Conservation (phyloP, 35 echinoderm and acorn worm species). For the Lytechinus variegatus region DNA sequence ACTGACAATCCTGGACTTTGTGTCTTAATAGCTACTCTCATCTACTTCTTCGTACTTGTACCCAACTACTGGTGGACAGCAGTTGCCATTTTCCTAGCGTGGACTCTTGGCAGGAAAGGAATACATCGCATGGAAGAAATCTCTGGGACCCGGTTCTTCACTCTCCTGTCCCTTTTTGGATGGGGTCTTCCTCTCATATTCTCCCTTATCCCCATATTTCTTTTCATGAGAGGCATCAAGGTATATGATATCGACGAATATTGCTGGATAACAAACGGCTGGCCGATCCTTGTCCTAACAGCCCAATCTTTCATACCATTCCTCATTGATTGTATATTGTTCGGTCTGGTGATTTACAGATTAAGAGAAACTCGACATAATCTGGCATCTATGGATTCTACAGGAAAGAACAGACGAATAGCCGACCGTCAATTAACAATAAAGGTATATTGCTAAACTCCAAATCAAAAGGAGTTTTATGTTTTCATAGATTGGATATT, state of each 20-base stretch:
- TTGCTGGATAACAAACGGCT: constrained; percentile 10
- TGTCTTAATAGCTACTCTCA: constrained; percentile 24
- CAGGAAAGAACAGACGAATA: neutral
- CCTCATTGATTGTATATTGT: neutral
- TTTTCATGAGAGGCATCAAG: neutral
- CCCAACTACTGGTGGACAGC: constrained; percentile 43
- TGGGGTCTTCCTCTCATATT: constrained; percentile 31
- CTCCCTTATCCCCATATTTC: neutral
- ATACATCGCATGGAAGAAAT: constrained; percentile 23
- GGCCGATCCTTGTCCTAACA: neutral
- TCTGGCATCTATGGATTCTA: neutral
- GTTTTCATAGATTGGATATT: too few species aligned
- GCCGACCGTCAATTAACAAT: neutral
- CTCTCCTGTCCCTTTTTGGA: neutral
- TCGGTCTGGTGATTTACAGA: constrained; percentile 32
- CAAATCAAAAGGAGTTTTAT: too few species aligned
- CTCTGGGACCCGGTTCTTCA: neutral
- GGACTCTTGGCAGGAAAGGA: constrained; percentile 16
- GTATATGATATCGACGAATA: neutral
- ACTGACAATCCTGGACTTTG: neutral
- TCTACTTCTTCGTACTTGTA: constrained; percentile 18
- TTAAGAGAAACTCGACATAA: neutral
- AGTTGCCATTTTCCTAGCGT: constrained; percentile 26
- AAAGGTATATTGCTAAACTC: neutral
- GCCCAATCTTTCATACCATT: neutral